Evolutionary conservation across 2,797 vertebrate genomes (phyloP).

Genomic region (Hapalemur alaotrensis): DNA sequence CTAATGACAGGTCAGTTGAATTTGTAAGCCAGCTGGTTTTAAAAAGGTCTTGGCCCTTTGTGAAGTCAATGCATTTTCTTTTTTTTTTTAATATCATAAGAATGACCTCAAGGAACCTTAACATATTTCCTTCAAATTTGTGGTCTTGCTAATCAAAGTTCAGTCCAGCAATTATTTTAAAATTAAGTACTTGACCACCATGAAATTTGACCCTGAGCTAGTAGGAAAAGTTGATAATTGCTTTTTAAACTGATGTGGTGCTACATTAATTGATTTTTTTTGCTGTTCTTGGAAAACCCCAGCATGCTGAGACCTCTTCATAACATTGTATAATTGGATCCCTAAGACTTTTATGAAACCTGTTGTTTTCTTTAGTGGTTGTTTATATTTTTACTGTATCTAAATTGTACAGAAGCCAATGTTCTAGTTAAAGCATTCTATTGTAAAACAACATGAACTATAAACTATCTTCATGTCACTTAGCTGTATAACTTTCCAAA

Average conservation of each 20-base stretch:
- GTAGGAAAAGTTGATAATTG: conserved; percentile 20
- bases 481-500: not conserved
- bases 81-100: not conserved
- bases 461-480: not conserved
- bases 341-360: not conserved
- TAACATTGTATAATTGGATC: conserved; percentile 8
- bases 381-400: conserved; percentile 26
- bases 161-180: conserved; percentile 42
- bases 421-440: conserved; percentile 14
- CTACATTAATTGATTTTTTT: conserved; percentile 16
- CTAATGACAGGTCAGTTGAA: not conserved
- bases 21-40: conserved; percentile 33
- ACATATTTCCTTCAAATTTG: conserved; percentile 20
- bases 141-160: conserved; percentile 46
- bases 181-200: conserved; percentile 28
- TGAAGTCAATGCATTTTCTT: not conserved
- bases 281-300: conserved; percentile 5
- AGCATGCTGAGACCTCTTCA: not conserved
- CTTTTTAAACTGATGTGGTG: conserved; percentile 42
- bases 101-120: conserved; percentile 43
- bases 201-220: conserved; percentile 17
- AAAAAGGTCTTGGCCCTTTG: conserved; percentile 22
- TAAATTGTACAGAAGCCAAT: conserved; percentile 32
- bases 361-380: not conserved
- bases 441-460: conserved; percentile 43